Conservation (phyloP, 2,113 vertebrate species). For the Chionis minor region DNA sequence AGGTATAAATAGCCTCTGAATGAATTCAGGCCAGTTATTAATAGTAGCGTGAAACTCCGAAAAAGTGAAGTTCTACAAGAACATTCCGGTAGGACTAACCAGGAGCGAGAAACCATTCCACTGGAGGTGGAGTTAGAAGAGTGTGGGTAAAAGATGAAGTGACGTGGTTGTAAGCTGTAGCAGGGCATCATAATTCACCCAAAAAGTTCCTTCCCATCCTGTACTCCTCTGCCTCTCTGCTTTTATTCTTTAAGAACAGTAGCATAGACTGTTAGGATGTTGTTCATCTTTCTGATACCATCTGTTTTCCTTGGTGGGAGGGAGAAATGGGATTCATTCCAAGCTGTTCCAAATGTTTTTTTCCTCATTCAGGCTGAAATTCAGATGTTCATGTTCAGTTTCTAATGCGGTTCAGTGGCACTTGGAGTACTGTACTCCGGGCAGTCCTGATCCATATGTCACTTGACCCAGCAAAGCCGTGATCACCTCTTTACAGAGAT, state of each 20-base stretch:
- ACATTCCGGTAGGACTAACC: not conserved
- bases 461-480: not conserved
- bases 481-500: not conserved
- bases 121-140: not conserved
- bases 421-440: not conserved
- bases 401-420: not conserved
- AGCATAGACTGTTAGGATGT: not conserved
- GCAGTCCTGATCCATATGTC: not conserved
- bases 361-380: not conserved
- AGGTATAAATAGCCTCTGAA: not conserved
- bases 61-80: not conserved
- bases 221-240: not conserved
- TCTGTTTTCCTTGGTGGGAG: constrained; percentile 54
- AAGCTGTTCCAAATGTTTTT: constrained; percentile 25
- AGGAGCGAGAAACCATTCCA: not conserved
- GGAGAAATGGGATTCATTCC: constrained; percentile 19
- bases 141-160: not conserved
- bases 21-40: not conserved
- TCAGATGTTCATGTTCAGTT: constrained; percentile 7
- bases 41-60: not conserved
- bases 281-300: constrained; percentile 21
- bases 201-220: not conserved
- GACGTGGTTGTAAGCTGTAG: accelerated
- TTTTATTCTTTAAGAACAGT: not conserved
- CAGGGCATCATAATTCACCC: not conserved